These are phyloP conservation scores for Hymenopus coronatus DNA, from an alignment of 2,888 invertebrate species.

Conservation along the genomic window DNA sequence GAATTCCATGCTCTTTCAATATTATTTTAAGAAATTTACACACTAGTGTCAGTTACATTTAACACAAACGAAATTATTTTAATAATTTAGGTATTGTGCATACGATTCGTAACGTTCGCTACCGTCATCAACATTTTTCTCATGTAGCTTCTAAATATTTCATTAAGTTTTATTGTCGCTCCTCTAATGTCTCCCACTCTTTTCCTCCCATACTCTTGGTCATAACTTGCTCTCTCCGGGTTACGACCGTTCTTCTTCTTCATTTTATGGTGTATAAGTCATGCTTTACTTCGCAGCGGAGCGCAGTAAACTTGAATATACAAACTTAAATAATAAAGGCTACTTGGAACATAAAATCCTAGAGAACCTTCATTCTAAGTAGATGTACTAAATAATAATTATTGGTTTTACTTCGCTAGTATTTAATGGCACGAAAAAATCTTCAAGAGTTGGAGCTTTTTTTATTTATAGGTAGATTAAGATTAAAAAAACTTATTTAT, in stretches of 20 bases:
- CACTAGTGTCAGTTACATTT: neutral
- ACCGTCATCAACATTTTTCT: neutral
- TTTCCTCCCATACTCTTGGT: neutral
- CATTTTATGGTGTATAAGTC: neutral
- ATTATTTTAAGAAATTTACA: neutral
- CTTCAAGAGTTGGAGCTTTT: too few species aligned
- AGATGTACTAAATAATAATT: too few species aligned
- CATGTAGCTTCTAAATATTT: neutral
- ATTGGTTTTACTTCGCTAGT: too few species aligned
- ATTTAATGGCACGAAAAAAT: too few species aligned
- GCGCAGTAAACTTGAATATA: neutral
- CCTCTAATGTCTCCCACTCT: neutral
- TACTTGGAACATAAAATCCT: neutral
- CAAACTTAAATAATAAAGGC: neutral
- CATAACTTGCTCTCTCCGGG: neutral
- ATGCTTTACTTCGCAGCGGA: neutral
- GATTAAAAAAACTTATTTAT: too few species aligned
- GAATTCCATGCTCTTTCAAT: too few species aligned
- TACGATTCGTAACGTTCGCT: neutral
- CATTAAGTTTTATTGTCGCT: neutral
- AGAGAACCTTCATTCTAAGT: neutral
- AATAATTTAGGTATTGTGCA: neutral
- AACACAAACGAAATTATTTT: neutral
- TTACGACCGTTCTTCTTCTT: neutral
- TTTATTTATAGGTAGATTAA: too few species aligned